Percentiles rank a stretch among this genome's conserved stretches.
phyloP scores from a whole-genome alignment of 2,888 invertebrate species.

The Prenolepis imparis region DNA sequence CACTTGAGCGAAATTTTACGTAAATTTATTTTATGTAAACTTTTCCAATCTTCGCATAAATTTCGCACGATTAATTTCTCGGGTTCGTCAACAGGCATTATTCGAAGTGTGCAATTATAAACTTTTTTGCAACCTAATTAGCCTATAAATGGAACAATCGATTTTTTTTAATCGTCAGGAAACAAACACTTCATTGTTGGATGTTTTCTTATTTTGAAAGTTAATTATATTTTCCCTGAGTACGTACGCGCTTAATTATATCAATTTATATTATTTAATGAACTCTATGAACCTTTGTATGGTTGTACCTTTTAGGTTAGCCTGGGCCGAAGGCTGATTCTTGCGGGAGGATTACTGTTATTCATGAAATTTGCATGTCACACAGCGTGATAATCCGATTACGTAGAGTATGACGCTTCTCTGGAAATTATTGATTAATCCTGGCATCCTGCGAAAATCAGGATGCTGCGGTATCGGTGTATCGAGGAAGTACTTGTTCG shows the following conservation, averaged over 20 bases:
- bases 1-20: background rate
- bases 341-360: background rate
- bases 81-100: background rate
- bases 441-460: constrained; percentile 48
- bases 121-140: background rate
- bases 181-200: background rate
- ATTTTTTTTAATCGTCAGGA: background rate
- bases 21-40: background rate
- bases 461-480: constrained; percentile 41
- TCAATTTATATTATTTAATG: too few relatives aligned
- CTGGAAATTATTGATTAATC: constrained; percentile 61
- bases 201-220: background rate
- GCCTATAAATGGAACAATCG: too few relatives aligned
- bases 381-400: background rate
- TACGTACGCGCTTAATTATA: too few relatives aligned
- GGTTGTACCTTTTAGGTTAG: constrained; percentile 27
- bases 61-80: background rate
- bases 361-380: background rate
- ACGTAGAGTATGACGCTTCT: constrained; percentile 67
- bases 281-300: background rate
- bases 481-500: constrained; percentile 62
- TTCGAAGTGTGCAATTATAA: background rate
- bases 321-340: background rate
- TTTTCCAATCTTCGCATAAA: background rate
- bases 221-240: background rate